Evolutionary conservation across 1,140 invertebrate genomes (phyloP).

Genomic region (Octopus sinensis): DNA sequence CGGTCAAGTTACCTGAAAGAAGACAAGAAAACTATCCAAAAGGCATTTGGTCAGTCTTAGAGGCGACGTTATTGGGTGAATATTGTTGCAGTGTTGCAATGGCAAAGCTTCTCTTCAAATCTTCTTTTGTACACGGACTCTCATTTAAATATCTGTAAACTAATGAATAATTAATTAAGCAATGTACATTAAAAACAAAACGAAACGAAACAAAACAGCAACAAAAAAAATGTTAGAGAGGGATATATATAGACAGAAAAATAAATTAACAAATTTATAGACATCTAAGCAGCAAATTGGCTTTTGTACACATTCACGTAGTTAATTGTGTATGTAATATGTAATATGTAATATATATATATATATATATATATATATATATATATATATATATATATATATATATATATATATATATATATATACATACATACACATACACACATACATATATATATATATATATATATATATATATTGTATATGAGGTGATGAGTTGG

Average conservation of each 20-base stretch:
- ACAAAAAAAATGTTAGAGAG: background rate
- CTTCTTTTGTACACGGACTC: too few species aligned
- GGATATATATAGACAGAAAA: background rate
- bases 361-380: background rate
- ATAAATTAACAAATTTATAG: background rate
- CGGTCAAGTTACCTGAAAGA: slow-evolving; percentile 40
- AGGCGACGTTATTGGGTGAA: too few species aligned
- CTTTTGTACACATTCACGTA: background rate
- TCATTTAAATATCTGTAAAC: too few species aligned
- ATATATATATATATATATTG: too few species aligned
- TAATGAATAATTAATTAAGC: too few species aligned
- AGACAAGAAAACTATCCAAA: slow-evolving; percentile 32
- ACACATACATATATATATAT: background rate
- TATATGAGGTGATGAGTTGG: too few species aligned
- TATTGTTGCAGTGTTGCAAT: too few species aligned
- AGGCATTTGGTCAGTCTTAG: slow-evolving; percentile 31
- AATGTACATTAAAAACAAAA: background rate
- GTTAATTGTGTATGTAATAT: background rate
- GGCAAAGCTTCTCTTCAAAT: too few species aligned
- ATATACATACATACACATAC: background rate
- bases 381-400: background rate
- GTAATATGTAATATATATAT: background rate
- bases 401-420: background rate
- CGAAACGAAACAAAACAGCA: background rate
- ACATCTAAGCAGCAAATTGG: too few species aligned